Percentiles rank a stretch among this genome's conserved stretches.
These are phyloP conservation scores for Disparrhopalites patrizii DNA, from an alignment of 2,888 invertebrate species.

Conservation along the genomic window DNA sequence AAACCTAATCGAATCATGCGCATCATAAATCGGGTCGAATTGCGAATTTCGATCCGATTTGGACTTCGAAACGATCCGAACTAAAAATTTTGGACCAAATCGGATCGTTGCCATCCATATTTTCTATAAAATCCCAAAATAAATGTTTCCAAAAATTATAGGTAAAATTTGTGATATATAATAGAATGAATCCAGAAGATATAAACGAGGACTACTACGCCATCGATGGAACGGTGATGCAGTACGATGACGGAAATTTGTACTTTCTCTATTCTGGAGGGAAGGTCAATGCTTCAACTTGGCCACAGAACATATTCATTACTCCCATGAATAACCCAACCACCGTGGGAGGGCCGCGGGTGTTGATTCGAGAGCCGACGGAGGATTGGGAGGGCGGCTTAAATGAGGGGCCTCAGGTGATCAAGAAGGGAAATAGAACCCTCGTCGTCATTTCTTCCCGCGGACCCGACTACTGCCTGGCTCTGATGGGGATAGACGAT, in stretches of 20 bases:
- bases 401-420: slow-evolving; percentile 43
- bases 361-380: slow-evolving; percentile 32
- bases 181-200: not conserved
- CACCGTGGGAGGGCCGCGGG: slow-evolving; percentile 36
- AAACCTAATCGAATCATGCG: no score
- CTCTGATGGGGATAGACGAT: slow-evolving; percentile 44
- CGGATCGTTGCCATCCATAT: no score
- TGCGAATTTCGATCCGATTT: no score
- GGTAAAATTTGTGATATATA: no score
- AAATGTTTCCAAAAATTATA: no score
- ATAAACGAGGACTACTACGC: slow-evolving; percentile 13
- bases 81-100: no score
- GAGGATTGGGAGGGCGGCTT: slow-evolving; percentile 40
- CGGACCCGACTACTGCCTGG: slow-evolving; percentile 43
- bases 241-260: slow-evolving; percentile 37
- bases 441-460: slow-evolving; percentile 43
- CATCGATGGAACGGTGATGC: slow-evolving; percentile 14
- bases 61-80: no score
- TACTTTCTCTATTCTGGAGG: slow-evolving; percentile 46
- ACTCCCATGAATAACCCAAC: slow-evolving; percentile 43
- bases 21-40: no score
- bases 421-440: slow-evolving; percentile 37
- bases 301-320: slow-evolving; percentile 47
- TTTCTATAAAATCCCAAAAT: no score
- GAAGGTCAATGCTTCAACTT: slow-evolving; percentile 31